These are phyloP conservation scores for Polypterus senegalus DNA, from an alignment of 2,113 vertebrate genomes.

Conservation along the genomic window DNA sequence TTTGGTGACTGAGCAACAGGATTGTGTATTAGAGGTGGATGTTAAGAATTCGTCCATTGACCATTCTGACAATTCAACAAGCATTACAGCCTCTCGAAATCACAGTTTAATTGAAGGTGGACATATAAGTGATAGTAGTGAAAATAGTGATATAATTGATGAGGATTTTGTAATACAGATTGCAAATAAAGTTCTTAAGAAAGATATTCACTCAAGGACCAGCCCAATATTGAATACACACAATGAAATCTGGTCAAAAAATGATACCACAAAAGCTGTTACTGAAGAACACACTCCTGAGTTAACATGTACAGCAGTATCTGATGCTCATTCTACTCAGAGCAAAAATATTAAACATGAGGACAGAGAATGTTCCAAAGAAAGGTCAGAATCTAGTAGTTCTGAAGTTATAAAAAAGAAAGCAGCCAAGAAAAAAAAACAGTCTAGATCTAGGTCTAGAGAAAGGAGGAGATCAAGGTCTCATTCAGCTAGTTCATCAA, in stretches of 20 bases:
- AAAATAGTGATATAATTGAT: constrained; percentile 28
- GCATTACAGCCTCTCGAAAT: no score
- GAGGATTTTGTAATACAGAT: constrained; percentile 21
- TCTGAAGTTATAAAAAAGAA: constrained; percentile 44
- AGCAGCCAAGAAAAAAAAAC: constrained; percentile 39
- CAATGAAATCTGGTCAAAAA: constrained; percentile 38
- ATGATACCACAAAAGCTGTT: constrained; percentile 31
- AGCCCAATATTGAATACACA: constrained; percentile 39
- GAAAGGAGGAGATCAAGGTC: constrained; percentile 47
- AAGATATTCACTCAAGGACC: constrained; percentile 36
- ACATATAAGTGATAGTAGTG: not conserved
- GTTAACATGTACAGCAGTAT: constrained; percentile 36
- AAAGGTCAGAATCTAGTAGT: constrained; percentile 43
- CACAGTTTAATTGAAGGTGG: no score
- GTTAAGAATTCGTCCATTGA: no score
- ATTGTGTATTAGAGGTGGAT: no score
- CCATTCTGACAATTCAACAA: no score
- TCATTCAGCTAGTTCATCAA: constrained; percentile 44
- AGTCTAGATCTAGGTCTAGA: constrained; percentile 39
- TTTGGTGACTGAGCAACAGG: no score
- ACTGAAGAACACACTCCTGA: constrained; percentile 43
- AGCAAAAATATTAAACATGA: constrained; percentile 29
- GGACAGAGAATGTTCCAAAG: constrained; percentile 40
- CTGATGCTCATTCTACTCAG: constrained; percentile 8
- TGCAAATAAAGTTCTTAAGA: constrained; percentile 16